Percentiles rank a stretch among this genome's conserved stretches.
Conservation (phyloP, 2,888 invertebrate genomes). For the Cenopis cana region DNA sequence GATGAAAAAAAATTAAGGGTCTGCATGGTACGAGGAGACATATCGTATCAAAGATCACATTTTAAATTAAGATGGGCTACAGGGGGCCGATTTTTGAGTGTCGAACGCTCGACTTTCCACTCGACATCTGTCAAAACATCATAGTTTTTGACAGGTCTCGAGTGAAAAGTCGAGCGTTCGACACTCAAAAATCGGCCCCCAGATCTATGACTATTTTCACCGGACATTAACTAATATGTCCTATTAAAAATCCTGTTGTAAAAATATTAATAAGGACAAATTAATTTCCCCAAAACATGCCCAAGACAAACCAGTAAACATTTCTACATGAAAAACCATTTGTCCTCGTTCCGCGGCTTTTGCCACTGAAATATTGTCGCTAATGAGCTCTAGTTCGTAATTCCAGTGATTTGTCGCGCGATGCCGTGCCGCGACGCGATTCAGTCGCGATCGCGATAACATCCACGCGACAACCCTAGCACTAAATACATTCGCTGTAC, state of each 20-base stretch:
- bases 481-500: slow-evolving; percentile 38
- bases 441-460: slow-evolving; percentile 39
- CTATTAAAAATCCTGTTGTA: neutral
- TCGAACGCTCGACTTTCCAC: too few relatives aligned
- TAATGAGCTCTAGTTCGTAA: slow-evolving; percentile 73
- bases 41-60: too few relatives aligned
- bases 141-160: too few relatives aligned
- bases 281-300: slow-evolving; percentile 29
- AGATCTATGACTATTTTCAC: neutral
- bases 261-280: slow-evolving; percentile 20
- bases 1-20: neutral
- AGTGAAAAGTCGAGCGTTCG: too few relatives aligned
- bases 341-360: slow-evolving; percentile 48
- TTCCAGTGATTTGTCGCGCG: slow-evolving; percentile 72
- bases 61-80: too few relatives aligned
- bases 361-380: slow-evolving; percentile 64
- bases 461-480: slow-evolving; percentile 41
- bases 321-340: slow-evolving; percentile 41
- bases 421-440: slow-evolving; percentile 41
- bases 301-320: slow-evolving; percentile 31
- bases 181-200: too few relatives aligned
- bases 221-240: too few relatives aligned
- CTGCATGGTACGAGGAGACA: too few relatives aligned
- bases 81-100: too few relatives aligned
- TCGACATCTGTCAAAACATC: too few relatives aligned